Base-by-base conservation (phyloP, 2,888 invertebrate genomes). In the Temnothorax ravouxi region DNA sequence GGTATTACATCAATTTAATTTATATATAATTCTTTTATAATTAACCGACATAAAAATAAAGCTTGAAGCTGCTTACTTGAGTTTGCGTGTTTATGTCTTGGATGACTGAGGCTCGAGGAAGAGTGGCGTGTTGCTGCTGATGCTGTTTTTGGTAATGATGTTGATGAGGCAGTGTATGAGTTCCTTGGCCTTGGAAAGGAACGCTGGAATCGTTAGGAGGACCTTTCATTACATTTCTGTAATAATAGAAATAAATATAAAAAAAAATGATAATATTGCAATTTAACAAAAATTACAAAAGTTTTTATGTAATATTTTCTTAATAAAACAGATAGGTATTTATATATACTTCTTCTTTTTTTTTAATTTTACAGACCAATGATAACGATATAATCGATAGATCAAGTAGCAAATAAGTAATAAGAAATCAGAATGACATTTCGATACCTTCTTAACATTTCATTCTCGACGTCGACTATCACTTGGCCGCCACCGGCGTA, bases 381-480 rank as follows among this genome's bases (percentile, higher is more conserved):
- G 8, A 13, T n/a, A 13, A 44, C 15, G n/a, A 50, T 34, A n/a
- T 6, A 61, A 61, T 29, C 25, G 8, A 9, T 29, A n/a, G 1
- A n/a, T 41, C 29, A 47, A 77, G n/a, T 15, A 69, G 13, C 41
- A 13, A 50, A 79, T 69, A 47, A 79, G 15, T 67, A 41, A 34
- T 44, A 21, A 67, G 3, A 21, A 44, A 61, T n/a, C 8, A 25
- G 3, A 75, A 47, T 66, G 11, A 76, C 8, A 47, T 41, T 64
- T 29, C 34, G 13, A 34, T 86, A 94, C 95, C 95, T 94, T 75
- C 94, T 91, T 25, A 95, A 83, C 93, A 95, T 97, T 95, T 97
- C 98, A 94, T 97, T 96, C 93, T 98, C 98, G 1, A 98, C 97
- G 92, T 98, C 98, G 0, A 98, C 98, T 64, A 98, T 97, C 80